These are phyloP conservation scores for Polyodon spathula DNA, from an alignment of 2,113 vertebrate species.

Conservation along the genomic window DNA sequence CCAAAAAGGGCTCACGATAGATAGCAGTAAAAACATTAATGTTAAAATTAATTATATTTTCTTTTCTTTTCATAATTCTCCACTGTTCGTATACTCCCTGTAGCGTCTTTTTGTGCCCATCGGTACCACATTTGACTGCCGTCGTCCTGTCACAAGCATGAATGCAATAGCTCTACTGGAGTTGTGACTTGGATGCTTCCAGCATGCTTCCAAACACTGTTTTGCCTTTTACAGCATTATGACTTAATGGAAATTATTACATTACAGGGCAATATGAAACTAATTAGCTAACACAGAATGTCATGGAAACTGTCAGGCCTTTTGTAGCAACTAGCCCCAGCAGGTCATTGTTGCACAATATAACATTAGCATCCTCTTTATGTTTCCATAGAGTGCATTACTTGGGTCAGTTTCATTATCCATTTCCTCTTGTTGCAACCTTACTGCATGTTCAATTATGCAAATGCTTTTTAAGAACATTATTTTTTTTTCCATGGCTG, in stretches of 20 bases:
- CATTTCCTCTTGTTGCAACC: not conserved
- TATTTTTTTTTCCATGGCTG: not conserved
- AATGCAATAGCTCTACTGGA: too few species aligned
- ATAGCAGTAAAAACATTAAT: too few species aligned
- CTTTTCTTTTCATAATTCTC: too few species aligned
- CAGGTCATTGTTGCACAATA: not conserved
- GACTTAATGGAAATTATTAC: not conserved
- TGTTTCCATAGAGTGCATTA: not conserved
- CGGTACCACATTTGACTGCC: too few species aligned
- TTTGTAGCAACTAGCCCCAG: conserved; percentile 3
- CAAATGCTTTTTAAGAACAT: not conserved
- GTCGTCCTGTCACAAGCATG: too few species aligned
- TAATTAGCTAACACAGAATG: not conserved
- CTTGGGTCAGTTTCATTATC: not conserved
- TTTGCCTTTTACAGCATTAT: not conserved
- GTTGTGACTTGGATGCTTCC: too few species aligned
- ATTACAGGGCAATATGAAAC: not conserved
- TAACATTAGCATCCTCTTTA: not conserved
- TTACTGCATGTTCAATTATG: not conserved
- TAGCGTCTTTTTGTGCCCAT: too few species aligned
- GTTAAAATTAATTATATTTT: too few species aligned
- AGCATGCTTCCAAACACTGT: not conserved
- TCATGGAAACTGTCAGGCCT: not conserved
- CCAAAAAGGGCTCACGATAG: too few species aligned
- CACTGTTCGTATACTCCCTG: too few species aligned